phyloP scores from a whole-genome alignment of 2,888 invertebrate genomes.

The Melitaea athalia region DNA sequence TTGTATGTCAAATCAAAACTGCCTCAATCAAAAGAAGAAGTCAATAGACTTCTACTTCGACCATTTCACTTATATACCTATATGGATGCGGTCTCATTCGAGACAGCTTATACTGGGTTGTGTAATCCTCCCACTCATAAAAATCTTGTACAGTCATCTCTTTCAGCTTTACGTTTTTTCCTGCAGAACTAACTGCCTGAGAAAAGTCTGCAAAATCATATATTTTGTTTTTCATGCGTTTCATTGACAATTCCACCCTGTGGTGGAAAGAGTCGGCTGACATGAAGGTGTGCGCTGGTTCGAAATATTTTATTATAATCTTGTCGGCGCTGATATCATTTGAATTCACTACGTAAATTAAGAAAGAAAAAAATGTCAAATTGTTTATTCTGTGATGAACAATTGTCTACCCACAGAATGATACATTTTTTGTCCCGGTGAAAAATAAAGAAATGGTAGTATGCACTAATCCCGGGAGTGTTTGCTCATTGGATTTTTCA shows the following conservation, averaged over 20 bases:
- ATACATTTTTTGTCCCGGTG: too few species aligned
- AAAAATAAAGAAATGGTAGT: too few species aligned
- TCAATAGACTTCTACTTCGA: too few species aligned
- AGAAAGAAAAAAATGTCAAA: neutral
- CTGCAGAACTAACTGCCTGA: slow-evolving; percentile 10
- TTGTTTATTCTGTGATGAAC: slow-evolving; percentile 20
- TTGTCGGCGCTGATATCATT: slow-evolving; percentile 9
- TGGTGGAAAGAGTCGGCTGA: slow-evolving; percentile 22
- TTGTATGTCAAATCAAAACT: too few species aligned
- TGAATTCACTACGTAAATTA: slow-evolving; percentile 4
- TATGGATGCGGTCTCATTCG: too few species aligned
- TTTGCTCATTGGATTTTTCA: too few species aligned
- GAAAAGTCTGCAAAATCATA: slow-evolving; percentile 17
- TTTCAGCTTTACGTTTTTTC: slow-evolving; percentile 14
- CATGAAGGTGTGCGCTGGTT: slow-evolving; percentile 25
- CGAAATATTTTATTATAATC: slow-evolving; percentile 13
- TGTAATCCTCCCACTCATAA: slow-evolving; percentile 8
- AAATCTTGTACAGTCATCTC: slow-evolving; percentile 18
- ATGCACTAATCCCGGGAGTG: too few species aligned
- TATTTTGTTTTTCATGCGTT: slow-evolving; percentile 16
- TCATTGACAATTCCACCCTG: slow-evolving; percentile 16
- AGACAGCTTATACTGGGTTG: neutral
- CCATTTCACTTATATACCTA: too few species aligned
- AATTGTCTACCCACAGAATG: slow-evolving; percentile 27
- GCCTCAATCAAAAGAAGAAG: too few species aligned